Evolutionary conservation across 2,113 vertebrate species (phyloP).

Genomic region (Xerus inauris): DNA sequence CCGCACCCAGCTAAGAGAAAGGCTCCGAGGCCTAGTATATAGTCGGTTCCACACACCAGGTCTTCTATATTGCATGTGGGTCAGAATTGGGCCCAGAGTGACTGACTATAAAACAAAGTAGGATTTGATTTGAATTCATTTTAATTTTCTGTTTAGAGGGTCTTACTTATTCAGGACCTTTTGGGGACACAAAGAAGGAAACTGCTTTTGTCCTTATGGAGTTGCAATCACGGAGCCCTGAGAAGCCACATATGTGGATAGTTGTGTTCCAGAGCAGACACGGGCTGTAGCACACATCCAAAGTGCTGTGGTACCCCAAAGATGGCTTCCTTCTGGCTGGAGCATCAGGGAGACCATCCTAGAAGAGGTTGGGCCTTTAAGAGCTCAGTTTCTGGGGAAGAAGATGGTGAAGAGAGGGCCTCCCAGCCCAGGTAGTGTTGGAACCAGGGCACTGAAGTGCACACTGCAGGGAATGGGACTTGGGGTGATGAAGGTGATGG

Average conservation of each 20-base stretch:
- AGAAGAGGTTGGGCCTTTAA: not conserved
- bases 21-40: not conserved
- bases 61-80: not conserved
- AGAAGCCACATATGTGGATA: not conserved
- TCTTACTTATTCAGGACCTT: not conserved
- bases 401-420: not conserved
- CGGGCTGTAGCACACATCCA: fast-evolving
- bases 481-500: not conserved
- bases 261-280: not conserved
- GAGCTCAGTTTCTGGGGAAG: not conserved
- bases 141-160: not conserved
- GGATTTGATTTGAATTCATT: not conserved
- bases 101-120: not conserved
- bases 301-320: not conserved
- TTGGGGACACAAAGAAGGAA: not conserved
- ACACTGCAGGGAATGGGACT: not conserved
- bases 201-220: not conserved
- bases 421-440: not conserved
- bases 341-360: not conserved
- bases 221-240: not conserved
- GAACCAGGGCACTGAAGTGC: not conserved
- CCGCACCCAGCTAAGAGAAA: no score
- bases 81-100: not conserved
- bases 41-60: not conserved
- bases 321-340: not conserved